These are phyloP conservation scores for Lethrus apterus DNA, from an alignment of 1,140 invertebrate genomes.

Conservation along the genomic window DNA sequence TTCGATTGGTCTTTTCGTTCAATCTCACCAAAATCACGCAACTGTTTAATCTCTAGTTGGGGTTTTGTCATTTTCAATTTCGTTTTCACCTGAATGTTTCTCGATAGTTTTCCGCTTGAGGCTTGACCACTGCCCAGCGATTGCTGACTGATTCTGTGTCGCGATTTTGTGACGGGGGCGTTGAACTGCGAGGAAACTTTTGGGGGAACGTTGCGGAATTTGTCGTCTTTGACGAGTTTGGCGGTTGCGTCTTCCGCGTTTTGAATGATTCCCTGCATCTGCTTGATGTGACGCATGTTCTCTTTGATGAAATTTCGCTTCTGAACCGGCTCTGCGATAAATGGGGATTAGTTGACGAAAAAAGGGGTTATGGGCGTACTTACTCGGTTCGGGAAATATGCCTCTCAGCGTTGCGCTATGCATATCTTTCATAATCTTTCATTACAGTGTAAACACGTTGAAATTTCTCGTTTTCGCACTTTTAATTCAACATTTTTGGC, in stretches of 20 bases:
- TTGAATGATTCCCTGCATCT: slow-evolving; percentile 45
- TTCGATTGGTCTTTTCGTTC: background rate
- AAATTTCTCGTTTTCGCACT: no score
- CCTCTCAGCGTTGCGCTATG: slow-evolving; percentile 44
- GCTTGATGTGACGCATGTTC: slow-evolving; percentile 49
- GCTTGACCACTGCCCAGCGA: background rate
- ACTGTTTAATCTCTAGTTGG: slow-evolving; percentile 5
- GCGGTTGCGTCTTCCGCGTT: slow-evolving; percentile 32
- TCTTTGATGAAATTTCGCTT: slow-evolving; percentile 51
- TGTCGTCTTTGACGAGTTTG: slow-evolving; percentile 35
- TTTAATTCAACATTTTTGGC: no score
- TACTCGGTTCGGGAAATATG: slow-evolving; percentile 50
- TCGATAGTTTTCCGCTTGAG: background rate
- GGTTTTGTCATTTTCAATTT: background rate
- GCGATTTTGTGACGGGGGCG: slow-evolving; percentile 8
- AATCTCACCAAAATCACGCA: slow-evolving; percentile 9
- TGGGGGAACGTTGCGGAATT: slow-evolving; percentile 32
- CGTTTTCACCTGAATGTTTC: background rate
- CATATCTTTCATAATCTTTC: no score
- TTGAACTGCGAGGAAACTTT: slow-evolving; percentile 7
- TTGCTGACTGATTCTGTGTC: background rate
- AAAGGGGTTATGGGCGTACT: slow-evolving; percentile 31
- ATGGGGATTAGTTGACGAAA: slow-evolving; percentile 17
- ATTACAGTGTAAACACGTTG: no score
- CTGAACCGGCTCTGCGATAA: slow-evolving; percentile 45